Percentiles rank a stretch among this genome's conserved stretches.
phyloP scores from a whole-genome alignment of 2,888 invertebrate genomes.

The Papilio gigon region DNA sequence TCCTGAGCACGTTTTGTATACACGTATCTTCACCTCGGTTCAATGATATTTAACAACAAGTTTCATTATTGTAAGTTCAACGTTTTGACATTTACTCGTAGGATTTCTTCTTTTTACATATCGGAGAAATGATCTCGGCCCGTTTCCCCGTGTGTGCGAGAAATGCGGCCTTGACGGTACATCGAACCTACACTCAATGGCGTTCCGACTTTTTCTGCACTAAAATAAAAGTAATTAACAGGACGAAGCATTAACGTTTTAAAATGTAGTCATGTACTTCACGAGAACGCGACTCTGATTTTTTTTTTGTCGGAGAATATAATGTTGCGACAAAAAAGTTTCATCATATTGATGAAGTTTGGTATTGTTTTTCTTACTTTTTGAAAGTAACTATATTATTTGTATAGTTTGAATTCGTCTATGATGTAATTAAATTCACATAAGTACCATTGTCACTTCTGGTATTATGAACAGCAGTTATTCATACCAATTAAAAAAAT shows the following conservation, averaged over 20 bases:
- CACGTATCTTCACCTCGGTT: conserved; percentile 8
- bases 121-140: conserved; percentile 74
- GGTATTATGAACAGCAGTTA: too few relatives aligned
- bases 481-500: too few relatives aligned
- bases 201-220: conserved; percentile 54
- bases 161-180: conserved; percentile 75
- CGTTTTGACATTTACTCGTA: conserved; percentile 54
- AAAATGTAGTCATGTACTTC: conserved; percentile 15
- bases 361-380: not conserved
- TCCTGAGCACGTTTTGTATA: conserved; percentile 2
- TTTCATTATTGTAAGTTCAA: conserved; percentile 40
- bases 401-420: not conserved
- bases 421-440: too few relatives aligned
- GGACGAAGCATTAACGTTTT: conserved; percentile 20
- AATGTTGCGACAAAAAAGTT: not conserved
- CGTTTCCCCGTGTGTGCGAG: conserved; percentile 60
- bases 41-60: conserved; percentile 39
- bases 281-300: not conserved
- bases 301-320: not conserved
- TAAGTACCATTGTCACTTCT: too few relatives aligned
- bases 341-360: not conserved
- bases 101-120: conserved; percentile 55
- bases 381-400: not conserved
- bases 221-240: conserved; percentile 52
- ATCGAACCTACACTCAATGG: conserved; percentile 62